These are phyloP conservation scores for Anthophora plumipes DNA, from an alignment of 2,888 invertebrate species.

Conservation along the genomic window DNA sequence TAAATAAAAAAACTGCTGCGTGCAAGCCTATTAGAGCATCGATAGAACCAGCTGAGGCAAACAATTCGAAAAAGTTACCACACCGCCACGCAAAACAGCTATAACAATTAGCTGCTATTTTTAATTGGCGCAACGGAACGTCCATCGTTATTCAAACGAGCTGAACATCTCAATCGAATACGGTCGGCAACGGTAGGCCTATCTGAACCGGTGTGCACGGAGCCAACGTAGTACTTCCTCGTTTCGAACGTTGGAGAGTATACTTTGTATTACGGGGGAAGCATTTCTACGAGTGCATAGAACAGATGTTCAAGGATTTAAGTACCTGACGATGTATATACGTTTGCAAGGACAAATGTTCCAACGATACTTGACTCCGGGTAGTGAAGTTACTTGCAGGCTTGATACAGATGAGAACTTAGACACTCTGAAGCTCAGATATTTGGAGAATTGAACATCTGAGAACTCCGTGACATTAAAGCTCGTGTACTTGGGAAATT, in stretches of 20 bases:
- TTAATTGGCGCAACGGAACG: conserved; percentile 13
- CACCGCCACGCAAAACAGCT: background rate
- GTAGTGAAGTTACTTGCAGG: too few species aligned
- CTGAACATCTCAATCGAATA: background rate
- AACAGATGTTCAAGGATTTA: background rate
- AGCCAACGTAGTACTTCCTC: conserved; percentile 1
- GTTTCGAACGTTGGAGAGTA: background rate
- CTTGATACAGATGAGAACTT: background rate
- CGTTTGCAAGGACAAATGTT: background rate
- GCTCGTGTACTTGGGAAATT: background rate
- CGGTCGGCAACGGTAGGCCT: background rate
- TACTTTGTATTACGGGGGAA: too few species aligned
- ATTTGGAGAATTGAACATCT: background rate
- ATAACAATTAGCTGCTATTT: conserved; percentile 17
- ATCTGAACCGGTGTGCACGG: background rate
- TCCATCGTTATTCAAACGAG: background rate
- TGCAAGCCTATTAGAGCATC: background rate
- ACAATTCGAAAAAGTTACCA: background rate
- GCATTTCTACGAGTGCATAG: background rate
- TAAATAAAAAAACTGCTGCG: too few species aligned
- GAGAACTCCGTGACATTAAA: background rate
- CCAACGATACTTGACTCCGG: background rate
- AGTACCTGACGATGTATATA: background rate
- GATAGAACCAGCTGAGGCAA: background rate
- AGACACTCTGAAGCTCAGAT: background rate